Conservation (phyloP, 2,888 invertebrate species). For the Zhengitettix transpicula region DNA sequence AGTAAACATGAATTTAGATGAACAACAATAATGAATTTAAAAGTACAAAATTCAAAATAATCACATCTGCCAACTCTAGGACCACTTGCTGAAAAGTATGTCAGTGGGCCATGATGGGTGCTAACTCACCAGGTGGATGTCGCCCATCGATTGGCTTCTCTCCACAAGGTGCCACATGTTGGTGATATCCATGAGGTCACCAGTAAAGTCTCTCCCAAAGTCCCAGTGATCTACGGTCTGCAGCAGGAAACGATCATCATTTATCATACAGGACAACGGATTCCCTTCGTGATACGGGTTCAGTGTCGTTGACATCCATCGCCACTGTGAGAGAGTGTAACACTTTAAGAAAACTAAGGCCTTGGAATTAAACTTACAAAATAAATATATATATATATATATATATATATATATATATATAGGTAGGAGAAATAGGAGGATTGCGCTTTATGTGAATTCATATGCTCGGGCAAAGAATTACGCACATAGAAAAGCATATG, state of each 20-base stretch:
- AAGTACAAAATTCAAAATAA: too few relatives aligned
- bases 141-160: slow-evolving; percentile 30
- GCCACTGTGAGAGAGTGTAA: slow-evolving; percentile 40
- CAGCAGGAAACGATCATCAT: slow-evolving; percentile 71
- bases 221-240: slow-evolving; percentile 66
- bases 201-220: slow-evolving; percentile 73
- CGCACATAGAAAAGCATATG: too few relatives aligned
- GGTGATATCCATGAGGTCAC: slow-evolving; percentile 55
- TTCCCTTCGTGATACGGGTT: slow-evolving; percentile 90
- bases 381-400: too few relatives aligned
- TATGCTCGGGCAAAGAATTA: too few relatives aligned
- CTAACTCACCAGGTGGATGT: slow-evolving; percentile 26
- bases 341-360: too few relatives aligned
- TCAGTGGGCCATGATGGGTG: too few relatives aligned
- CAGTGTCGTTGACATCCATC: slow-evolving; percentile 72
- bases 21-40: too few relatives aligned
- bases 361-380: too few relatives aligned
- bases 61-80: not conserved
- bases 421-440: not conserved
- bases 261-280: slow-evolving; percentile 46
- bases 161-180: slow-evolving; percentile 49
- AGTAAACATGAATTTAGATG: too few relatives aligned
- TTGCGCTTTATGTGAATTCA: too few relatives aligned
- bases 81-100: too few relatives aligned
- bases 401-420: too few relatives aligned